These are phyloP conservation scores for Hetaerina titia DNA, from an alignment of 2,888 invertebrate species.

Conservation along the genomic window DNA sequence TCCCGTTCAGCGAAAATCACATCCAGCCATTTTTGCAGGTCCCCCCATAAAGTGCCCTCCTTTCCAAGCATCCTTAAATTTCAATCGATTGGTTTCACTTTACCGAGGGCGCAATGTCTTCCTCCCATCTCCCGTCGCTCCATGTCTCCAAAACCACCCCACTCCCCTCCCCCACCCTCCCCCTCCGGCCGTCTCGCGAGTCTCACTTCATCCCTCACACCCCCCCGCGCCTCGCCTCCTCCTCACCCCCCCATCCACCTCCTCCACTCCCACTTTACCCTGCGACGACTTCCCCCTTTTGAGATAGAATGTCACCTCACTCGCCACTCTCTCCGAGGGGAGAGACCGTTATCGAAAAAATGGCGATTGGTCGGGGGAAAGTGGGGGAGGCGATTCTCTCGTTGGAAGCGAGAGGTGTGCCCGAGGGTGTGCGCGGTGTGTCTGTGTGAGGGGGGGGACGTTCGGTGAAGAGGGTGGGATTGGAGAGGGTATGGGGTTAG, in stretches of 20 bases:
- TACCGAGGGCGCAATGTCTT: not conserved
- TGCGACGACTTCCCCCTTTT: not conserved
- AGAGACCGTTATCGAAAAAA: constrained; percentile 37
- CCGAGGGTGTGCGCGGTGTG: not conserved
- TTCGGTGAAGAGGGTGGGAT: not conserved
- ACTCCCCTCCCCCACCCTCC: too few species aligned
- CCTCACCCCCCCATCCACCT: not conserved
- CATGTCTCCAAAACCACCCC: not conserved
- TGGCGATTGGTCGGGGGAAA: not conserved
- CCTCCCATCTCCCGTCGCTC: not conserved
- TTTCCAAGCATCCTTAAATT: constrained; percentile 15
- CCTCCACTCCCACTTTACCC: not conserved
- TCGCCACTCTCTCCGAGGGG: not conserved
- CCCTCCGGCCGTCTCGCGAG: not conserved
- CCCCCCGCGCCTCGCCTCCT: not conserved
- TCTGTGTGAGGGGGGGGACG: not conserved
- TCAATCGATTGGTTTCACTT: constrained; percentile 39
- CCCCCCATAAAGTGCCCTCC: not conserved
- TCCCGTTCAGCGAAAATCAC: constrained; percentile 19
- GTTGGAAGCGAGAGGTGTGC: not conserved
- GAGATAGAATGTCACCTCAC: constrained; percentile 34
- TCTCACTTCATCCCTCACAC: not conserved
- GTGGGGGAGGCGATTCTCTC: not conserved
- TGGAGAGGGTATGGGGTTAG: not conserved
- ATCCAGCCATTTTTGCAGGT: constrained; percentile 27